Conservation (phyloP, 35 echinoderm and acorn worm species). For the Apostichopus californicus region DNA sequence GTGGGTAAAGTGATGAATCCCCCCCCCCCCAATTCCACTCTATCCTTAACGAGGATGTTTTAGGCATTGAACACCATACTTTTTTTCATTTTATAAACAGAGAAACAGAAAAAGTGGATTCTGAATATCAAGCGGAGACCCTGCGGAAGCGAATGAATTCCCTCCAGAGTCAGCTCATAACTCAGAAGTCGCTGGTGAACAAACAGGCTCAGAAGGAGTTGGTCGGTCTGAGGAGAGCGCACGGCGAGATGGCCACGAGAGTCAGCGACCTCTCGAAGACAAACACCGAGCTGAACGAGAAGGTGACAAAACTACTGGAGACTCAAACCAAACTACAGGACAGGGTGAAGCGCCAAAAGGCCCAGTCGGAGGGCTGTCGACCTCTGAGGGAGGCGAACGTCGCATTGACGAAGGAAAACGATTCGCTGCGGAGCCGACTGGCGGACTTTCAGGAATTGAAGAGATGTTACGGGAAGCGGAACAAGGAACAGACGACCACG, state of each 20-base stretch:
- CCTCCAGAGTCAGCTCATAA: slow-evolving; percentile 53
- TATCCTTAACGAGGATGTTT: background rate
- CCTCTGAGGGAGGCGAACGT: slow-evolving; percentile 26
- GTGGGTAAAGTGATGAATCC: no score
- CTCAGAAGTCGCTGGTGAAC: slow-evolving; percentile 50
- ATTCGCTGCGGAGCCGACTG: background rate
- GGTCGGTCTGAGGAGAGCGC: slow-evolving; percentile 48
- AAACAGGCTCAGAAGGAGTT: slow-evolving; percentile 75
- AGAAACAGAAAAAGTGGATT: slow-evolving; percentile 52
- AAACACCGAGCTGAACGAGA: slow-evolving; percentile 59
- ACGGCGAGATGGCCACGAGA: slow-evolving; percentile 54
- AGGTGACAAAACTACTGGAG: slow-evolving; percentile 49
- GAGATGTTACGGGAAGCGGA: slow-evolving; percentile 62
- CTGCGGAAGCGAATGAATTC: slow-evolving; percentile 56
- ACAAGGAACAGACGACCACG: slow-evolving; percentile 76
- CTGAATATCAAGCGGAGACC: slow-evolving; percentile 15
- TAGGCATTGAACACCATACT: no score
- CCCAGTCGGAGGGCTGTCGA: slow-evolving; percentile 24
- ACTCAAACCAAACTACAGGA: slow-evolving; percentile 28
- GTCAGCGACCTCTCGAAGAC: slow-evolving; percentile 57
- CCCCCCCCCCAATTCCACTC: background rate
- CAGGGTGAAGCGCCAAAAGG: slow-evolving; percentile 34
- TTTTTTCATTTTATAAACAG: background rate
- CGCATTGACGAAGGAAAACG: background rate
- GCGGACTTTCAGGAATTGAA: slow-evolving; percentile 67